phyloP scores from a whole-genome alignment of 2,888 invertebrate species.

The Lepas anatifera region DNA sequence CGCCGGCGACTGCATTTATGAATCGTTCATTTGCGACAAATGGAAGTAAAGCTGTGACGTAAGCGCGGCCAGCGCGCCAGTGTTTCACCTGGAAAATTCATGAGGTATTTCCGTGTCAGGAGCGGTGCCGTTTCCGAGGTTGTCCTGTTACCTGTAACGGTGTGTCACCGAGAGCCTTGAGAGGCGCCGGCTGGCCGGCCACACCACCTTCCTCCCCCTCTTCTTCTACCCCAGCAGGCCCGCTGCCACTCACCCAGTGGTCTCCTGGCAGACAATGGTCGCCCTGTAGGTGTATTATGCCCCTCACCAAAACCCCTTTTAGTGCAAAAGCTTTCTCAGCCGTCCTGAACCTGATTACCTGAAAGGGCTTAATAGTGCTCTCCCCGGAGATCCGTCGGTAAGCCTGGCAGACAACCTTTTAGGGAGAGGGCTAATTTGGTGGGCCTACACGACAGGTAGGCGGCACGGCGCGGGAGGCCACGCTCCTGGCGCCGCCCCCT shows the following conservation, averaged over 20 bases:
- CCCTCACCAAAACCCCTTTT: not conserved
- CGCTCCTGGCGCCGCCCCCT: not conserved
- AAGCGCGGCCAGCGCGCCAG: not conserved
- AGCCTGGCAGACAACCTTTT: not conserved
- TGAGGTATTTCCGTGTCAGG: not conserved
- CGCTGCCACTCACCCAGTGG: not conserved
- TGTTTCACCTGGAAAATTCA: not conserved
- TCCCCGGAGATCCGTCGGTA: not conserved
- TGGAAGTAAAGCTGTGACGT: too few relatives aligned
- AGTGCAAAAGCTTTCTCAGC: not conserved
- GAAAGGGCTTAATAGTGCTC: conserved; percentile 4
- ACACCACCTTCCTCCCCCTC: not conserved
- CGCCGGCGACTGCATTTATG: too few relatives aligned
- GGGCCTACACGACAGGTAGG: not conserved
- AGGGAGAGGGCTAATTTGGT: not conserved
- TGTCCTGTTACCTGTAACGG: not conserved
- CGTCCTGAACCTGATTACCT: conserved; percentile 3
- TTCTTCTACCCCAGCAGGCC: not conserved
- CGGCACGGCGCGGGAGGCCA: not conserved
- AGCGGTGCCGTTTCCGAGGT: not conserved
- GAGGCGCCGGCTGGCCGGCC: not conserved
- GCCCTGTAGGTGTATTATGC: not conserved
- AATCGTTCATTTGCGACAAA: not conserved
- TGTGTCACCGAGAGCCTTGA: not conserved
- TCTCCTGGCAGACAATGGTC: not conserved